These are phyloP conservation scores for Hylia prasina DNA, from an alignment of 2,113 vertebrate species.

Conservation along the genomic window DNA sequence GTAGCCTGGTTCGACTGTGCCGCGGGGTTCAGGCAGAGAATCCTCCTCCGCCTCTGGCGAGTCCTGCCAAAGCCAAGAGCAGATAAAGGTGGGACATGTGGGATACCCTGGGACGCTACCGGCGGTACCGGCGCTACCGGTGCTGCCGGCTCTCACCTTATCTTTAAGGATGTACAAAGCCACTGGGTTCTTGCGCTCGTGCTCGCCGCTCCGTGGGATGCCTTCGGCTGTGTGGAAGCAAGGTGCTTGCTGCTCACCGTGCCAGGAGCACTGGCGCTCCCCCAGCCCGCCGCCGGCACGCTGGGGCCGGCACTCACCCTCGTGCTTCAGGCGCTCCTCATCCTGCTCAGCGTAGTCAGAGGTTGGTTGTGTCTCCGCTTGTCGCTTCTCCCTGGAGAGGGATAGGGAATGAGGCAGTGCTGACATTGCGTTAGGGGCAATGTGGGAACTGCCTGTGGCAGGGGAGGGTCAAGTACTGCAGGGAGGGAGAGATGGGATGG, in stretches of 20 bases:
- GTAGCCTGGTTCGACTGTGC: neutral
- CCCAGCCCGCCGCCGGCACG: accelerated
- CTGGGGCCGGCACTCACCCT: slow-evolving; percentile 69
- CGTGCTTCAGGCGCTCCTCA: slow-evolving; percentile 79
- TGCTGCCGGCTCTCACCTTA: slow-evolving; percentile 70
- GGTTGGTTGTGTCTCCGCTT: slow-evolving; percentile 74
- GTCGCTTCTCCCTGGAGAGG: slow-evolving; percentile 81
- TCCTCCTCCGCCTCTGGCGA: neutral
- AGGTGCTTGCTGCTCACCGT: neutral
- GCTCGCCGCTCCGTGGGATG: slow-evolving; percentile 79
- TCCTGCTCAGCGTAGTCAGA: slow-evolving; percentile 81
- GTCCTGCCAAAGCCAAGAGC: neutral
- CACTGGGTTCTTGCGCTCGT: slow-evolving; percentile 85
- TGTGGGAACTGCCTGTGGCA: neutral
- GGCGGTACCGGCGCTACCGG: accelerated
- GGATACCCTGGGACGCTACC: accelerated
- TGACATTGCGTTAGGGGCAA: accelerated
- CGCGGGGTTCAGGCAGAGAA: neutral
- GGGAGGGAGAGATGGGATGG: neutral
- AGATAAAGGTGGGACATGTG: accelerated
- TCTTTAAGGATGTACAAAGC: slow-evolving; percentile 91
- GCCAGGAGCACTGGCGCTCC: accelerated
- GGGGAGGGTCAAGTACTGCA: neutral
- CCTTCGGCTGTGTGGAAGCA: slow-evolving; percentile 76
- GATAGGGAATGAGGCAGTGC: neutral